Conservation (phyloP, 2,113 vertebrate genomes). For the Parotia lawesii region DNA sequence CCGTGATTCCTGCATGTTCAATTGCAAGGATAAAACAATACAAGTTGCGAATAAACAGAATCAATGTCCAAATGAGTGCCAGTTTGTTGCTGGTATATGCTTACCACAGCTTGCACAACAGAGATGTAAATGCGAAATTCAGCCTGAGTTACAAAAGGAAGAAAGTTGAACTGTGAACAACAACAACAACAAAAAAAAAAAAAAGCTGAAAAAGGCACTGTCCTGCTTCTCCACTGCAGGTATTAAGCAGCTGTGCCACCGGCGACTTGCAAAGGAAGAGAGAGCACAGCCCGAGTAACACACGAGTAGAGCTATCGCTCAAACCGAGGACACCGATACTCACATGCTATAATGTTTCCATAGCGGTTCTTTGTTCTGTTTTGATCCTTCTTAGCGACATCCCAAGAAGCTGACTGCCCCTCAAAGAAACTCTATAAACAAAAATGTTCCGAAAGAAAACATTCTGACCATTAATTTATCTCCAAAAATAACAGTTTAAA, state of each 20-base stretch:
- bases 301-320: neutral
- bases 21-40: neutral
- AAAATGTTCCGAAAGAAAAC: constrained; percentile 69
- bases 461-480: constrained; percentile 63
- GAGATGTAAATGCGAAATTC: constrained; percentile 20
- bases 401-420: constrained; percentile 98
- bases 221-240: neutral
- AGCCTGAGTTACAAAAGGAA: constrained; percentile 5
- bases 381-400: constrained; percentile 98
- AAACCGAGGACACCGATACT: constrained; percentile 64
- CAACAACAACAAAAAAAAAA: neutral
- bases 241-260: neutral
- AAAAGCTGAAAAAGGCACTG: neutral
- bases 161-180: constrained; percentile 9
- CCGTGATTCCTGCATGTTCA: neutral
- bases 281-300: neutral
- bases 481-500: constrained; percentile 34
- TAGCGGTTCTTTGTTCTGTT: constrained; percentile 99
- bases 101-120: constrained; percentile 22
- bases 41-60: neutral
- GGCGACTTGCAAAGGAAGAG: neutral
- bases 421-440: constrained; percentile 96
- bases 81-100: neutral
- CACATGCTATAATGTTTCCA: constrained; percentile 99
- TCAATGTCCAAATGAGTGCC: neutral